Evolutionary conservation across 2,113 vertebrate genomes (phyloP).

Genomic region (Bucco capensis): DNA sequence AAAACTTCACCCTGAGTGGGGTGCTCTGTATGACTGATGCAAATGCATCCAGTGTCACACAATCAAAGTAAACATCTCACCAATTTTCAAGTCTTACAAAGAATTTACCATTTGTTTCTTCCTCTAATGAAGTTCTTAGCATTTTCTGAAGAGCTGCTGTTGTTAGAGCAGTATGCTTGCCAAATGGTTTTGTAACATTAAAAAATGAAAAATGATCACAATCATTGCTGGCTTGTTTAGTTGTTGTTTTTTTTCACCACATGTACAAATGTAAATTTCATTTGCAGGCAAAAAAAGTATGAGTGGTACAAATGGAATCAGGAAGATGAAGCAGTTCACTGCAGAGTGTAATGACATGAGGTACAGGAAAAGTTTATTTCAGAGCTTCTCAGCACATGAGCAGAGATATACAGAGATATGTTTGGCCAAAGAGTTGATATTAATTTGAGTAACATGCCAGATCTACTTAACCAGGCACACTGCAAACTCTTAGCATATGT

Average conservation of each 20-base stretch:
- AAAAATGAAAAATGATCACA: not conserved
- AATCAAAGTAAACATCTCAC: not conserved
- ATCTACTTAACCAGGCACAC: not conserved
- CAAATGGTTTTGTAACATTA: not conserved
- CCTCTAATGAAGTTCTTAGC: not conserved
- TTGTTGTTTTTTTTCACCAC: not conserved
- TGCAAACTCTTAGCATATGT: rapidly evolving
- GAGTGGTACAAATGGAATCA: not conserved
- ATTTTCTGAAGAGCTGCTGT: not conserved
- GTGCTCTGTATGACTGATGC: not conserved
- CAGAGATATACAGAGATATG: not conserved
- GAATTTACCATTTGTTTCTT: not conserved
- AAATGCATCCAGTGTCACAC: not conserved
- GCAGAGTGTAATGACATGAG: not conserved
- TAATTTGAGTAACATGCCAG: not conserved
- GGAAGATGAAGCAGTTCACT: not conserved
- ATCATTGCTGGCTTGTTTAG: not conserved
- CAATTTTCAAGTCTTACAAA: not conserved
- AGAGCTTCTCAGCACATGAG: not conserved
- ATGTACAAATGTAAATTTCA: not conserved
- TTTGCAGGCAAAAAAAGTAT: not conserved
- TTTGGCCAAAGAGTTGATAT: not conserved
- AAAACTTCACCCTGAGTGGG: not conserved
- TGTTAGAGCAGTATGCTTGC: not conserved
- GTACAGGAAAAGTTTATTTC: not conserved